Base-by-base conservation (phyloP, 2,113 vertebrate genomes). In the Lipophrys pholis region DNA sequence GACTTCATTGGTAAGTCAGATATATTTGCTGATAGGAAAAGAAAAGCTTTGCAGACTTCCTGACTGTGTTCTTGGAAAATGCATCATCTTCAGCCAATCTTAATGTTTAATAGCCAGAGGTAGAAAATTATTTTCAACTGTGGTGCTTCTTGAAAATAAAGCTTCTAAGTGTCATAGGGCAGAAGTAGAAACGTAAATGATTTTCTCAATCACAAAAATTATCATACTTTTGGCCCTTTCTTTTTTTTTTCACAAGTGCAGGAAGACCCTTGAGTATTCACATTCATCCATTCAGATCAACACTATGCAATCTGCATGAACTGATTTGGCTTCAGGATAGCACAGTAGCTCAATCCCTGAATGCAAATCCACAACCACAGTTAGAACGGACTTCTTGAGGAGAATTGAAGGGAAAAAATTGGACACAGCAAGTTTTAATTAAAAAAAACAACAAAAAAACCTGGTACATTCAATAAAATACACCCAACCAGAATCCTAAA, bases 11-110 rank as follows among this genome's bases (percentile, higher is more conserved):
- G 42, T 35, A 69, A 62, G 58, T 69, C 54, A 48, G 54, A 46
- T 16, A 51, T 64, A 61, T 80, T 74, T 64, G 54, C 35, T 73
- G 46, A 62, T 39, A 14, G 48, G 39, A 66, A 58, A 59, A n/a
- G 54, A 15, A 55, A 15, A 51, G 15, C 67, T 49, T 15, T 16
- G 60, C 72, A 35, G 72, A 45, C 78, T 69, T 60, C 43, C 6
- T 62, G 16, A 40, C 6, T 11, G 7, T 51, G 61, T 52, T 11
- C 38, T 69, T 72, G 6, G 30, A 45, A 71, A 67, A 66, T 14
- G 60, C 11, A 61, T 50, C 41, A 61, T 53, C 16, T 64, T 67
- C 41, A 48, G 56, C 30, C 2, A n/a, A n/a, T 43, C 14, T 40
- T n/a, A 43, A 1, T 21, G 36, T 72, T 68, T 72, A 11, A 78